phyloP scores from a whole-genome alignment of 1,140 invertebrate genomes.

The Nephila pilipes region DNA sequence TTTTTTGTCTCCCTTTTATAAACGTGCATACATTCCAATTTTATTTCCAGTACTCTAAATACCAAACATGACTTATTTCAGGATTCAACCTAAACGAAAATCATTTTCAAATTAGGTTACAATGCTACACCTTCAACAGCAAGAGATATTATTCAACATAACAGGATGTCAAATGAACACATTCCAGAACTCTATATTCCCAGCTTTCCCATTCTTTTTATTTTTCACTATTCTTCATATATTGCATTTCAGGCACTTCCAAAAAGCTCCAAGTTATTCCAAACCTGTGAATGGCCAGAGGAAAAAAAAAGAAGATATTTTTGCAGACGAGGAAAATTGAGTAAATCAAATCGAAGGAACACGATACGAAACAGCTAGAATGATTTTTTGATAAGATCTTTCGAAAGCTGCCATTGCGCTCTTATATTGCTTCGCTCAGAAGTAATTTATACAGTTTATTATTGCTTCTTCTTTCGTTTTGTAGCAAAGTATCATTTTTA shows the following conservation, averaged over 20 bases:
- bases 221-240: background rate
- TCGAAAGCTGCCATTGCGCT: background rate
- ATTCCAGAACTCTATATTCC: background rate
- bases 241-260: background rate
- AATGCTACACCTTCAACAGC: background rate
- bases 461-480: background rate
- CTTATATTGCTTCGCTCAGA: background rate
- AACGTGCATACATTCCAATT: too few species aligned
- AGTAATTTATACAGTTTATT: conserved; percentile 24
- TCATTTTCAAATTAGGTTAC: background rate
- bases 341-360: conserved; percentile 1
- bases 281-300: background rate
- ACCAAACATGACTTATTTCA: background rate
- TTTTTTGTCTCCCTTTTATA: too few species aligned
- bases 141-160: background rate
- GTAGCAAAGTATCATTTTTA: background rate
- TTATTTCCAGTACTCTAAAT: too few species aligned
- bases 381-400: conserved; percentile 15
- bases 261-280: background rate
- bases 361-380: background rate
- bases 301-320: background rate
- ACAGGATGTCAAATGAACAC: background rate
- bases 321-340: background rate
- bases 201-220: background rate
- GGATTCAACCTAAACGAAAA: background rate